Conservation (phyloP, 2,113 vertebrate genomes). For the Synchiropus splendidus region DNA sequence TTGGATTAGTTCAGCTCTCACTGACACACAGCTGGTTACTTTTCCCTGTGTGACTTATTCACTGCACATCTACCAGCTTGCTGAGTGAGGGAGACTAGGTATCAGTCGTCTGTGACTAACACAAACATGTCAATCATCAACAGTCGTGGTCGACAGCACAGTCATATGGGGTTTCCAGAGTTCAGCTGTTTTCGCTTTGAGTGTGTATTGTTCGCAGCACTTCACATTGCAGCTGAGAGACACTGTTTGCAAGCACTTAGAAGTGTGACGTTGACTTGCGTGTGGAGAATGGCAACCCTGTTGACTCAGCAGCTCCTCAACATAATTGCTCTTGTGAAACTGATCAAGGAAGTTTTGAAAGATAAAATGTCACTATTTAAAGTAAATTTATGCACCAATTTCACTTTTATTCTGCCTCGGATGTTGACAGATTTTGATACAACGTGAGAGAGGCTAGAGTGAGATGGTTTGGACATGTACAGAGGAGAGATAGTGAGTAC, state of each 20-base stretch:
- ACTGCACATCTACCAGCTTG: slow-evolving; percentile 49
- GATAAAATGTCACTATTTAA: too few relatives aligned
- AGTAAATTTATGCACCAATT: too few relatives aligned
- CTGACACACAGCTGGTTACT: slow-evolving; percentile 38
- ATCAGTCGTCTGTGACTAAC: slow-evolving; percentile 34
- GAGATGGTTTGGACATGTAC: too few relatives aligned
- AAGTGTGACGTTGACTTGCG: slow-evolving; percentile 37
- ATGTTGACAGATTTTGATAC: too few relatives aligned
- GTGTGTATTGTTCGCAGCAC: slow-evolving; percentile 67
- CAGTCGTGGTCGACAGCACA: slow-evolving; percentile 44
- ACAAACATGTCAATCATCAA: slow-evolving; percentile 49
- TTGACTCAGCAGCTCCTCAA: slow-evolving; percentile 25
- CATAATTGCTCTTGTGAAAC: slow-evolving; percentile 23
- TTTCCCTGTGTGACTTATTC: slow-evolving; percentile 55
- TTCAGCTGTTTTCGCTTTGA: slow-evolving; percentile 54
- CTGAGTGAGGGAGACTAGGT: slow-evolving; percentile 26
- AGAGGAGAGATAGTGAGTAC: too few relatives aligned
- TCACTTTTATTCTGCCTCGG: too few relatives aligned
- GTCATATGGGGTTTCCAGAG: slow-evolving; percentile 45
- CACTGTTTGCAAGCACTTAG: slow-evolving; percentile 48
- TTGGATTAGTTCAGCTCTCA: slow-evolving; percentile 62
- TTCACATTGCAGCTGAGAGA: slow-evolving; percentile 56
- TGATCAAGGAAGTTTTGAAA: too few relatives aligned
- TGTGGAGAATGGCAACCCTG: slow-evolving; percentile 21
- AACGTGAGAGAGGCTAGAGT: too few relatives aligned